phyloP scores from a whole-genome alignment of 1,140 invertebrate species.

The Triops longicaudatus region DNA sequence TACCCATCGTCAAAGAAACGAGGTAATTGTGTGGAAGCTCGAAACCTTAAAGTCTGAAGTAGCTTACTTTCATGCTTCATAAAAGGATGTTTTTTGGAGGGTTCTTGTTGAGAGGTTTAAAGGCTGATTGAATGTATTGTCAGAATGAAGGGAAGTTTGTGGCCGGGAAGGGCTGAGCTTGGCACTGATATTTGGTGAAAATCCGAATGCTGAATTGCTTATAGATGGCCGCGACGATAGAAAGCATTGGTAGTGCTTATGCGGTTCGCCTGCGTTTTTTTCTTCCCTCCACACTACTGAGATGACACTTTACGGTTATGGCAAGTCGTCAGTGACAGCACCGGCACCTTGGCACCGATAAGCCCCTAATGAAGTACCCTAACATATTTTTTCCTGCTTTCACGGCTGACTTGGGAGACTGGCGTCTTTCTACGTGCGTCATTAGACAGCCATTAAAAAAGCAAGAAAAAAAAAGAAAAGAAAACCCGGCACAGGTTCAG shows the following conservation, averaged over 20 bases:
- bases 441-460: background rate
- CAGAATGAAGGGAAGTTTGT: background rate
- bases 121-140: background rate
- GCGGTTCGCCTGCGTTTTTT: background rate
- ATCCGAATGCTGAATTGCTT: background rate
- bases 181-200: background rate
- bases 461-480: background rate
- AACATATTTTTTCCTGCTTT: conserved; percentile 8
- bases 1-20: no score
- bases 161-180: background rate
- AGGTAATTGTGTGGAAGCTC: no score
- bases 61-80: no score
- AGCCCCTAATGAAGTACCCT: background rate
- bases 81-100: no score
- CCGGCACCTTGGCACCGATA: conserved; percentile 9
- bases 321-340: conserved; percentile 10
- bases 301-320: conserved; percentile 8
- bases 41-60: no score
- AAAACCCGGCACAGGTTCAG: background rate
- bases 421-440: background rate
- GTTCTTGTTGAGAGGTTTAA: background rate
- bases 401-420: background rate
- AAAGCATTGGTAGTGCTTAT: background rate
- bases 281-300: background rate
- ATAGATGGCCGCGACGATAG: background rate